phyloP scores from a whole-genome alignment of 1,140 invertebrate genomes.

The Ceratosolen solmsi region DNA sequence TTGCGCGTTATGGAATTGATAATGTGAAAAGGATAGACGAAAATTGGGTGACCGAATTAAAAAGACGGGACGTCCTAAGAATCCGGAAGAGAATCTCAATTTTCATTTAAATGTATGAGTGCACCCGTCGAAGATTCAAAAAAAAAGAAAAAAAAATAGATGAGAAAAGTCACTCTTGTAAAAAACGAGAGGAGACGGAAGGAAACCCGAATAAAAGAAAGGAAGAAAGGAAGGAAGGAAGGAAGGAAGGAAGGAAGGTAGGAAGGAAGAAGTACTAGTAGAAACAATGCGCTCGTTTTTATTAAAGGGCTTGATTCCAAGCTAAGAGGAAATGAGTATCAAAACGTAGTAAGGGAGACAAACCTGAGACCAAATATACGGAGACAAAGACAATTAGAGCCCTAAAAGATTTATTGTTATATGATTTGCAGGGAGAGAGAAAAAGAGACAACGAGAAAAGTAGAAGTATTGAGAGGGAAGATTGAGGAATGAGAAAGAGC shows the following conservation, averaged over 20 bases:
- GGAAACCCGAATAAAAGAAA: too few species aligned
- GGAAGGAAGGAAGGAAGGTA: too few species aligned
- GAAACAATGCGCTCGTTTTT: background rate
- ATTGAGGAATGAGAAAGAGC: background rate
- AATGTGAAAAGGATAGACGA: background rate
- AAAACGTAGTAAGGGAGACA: background rate
- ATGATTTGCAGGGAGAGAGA: background rate
- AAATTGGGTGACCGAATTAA: too few species aligned
- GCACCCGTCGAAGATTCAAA: too few species aligned
- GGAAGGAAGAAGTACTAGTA: background rate
- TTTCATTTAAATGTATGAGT: conserved; percentile 32
- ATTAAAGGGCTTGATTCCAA: background rate
- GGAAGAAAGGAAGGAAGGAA: too few species aligned
- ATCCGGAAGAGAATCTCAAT: background rate
- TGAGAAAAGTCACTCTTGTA: conserved; percentile 19
- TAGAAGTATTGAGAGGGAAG: background rate
- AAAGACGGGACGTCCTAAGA: too few species aligned
- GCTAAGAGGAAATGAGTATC: background rate
- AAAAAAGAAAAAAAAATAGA: too few species aligned
- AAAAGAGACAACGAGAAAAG: background rate
- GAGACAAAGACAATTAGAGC: background rate
- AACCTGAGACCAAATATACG: background rate
- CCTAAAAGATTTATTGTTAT: background rate
- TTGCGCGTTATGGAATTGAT: background rate
- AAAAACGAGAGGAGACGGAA: too few species aligned